Evolutionary conservation across 2,888 invertebrate species (phyloP).

Genomic region (Plagodis pulveraria): DNA sequence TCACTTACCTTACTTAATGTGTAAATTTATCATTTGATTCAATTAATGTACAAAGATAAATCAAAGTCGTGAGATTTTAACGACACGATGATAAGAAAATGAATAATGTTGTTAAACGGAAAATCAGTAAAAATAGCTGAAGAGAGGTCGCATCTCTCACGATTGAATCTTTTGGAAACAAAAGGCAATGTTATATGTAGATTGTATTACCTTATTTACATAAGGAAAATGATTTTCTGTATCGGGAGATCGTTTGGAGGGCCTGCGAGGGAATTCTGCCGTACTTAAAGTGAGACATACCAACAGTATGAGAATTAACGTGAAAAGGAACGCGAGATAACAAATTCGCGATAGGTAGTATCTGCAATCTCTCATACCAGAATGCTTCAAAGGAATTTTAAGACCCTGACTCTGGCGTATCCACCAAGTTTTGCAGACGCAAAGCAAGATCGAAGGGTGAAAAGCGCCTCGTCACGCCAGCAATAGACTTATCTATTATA

Average conservation of each 20-base stretch:
- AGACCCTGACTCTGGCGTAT: no score
- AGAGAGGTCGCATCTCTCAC: constrained; percentile 30
- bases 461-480: no score
- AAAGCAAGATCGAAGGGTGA: no score
- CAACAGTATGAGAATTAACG: constrained; percentile 19
- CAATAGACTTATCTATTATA: no score
- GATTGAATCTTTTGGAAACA: constrained; percentile 51
- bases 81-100: constrained; percentile 18
- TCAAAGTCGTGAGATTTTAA: constrained; percentile 2
- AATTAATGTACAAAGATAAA: no score
- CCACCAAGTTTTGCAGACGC: no score
- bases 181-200: constrained; percentile 51
- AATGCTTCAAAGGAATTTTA: no score
- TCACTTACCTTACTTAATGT: no score
- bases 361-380: no score
- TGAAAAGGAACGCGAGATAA: no score
- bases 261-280: constrained; percentile 30
- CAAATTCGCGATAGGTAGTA: no score
- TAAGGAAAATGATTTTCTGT: constrained; percentile 65
- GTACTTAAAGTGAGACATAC: constrained; percentile 29
- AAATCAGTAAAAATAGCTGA: constrained; percentile 30
- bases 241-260: constrained; percentile 35
- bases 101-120: constrained; percentile 16
- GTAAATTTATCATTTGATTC: no score
- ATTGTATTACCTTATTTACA: constrained; percentile 61